phyloP scores from a whole-genome alignment of 64 coral and sea anemone species.

The Catalaphyllia jardinei region DNA sequence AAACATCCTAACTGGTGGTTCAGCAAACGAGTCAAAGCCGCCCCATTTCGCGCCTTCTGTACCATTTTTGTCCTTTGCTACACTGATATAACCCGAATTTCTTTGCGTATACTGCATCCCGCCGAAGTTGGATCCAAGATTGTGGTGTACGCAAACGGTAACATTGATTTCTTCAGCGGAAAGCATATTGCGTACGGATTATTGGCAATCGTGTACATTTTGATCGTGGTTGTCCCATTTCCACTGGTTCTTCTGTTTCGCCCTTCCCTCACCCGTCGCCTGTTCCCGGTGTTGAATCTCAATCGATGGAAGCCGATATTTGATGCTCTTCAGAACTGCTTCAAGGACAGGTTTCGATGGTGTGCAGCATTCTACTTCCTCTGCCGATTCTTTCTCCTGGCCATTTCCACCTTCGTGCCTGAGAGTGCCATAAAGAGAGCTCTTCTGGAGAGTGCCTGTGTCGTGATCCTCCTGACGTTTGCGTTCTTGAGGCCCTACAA shows the following conservation, averaged over 20 bases:
- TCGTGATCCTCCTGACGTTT: conserved; percentile 18
- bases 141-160: conserved; percentile 76
- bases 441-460: conserved; percentile 48
- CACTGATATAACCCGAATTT: conserved; percentile 81
- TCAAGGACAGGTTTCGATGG: conserved; percentile 90
- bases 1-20: conserved; percentile 63
- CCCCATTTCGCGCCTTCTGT: conserved; percentile 78
- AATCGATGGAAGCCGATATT: conserved; percentile 88
- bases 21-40: conserved; percentile 35
- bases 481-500: conserved; percentile 44
- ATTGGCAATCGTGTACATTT: conserved; percentile 66
- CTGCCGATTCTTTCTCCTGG: conserved; percentile 58
- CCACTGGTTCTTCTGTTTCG: conserved; percentile 80
- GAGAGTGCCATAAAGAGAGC: conserved; percentile 47
- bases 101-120: conserved; percentile 74
- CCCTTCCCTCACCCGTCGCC: conserved; percentile 63
- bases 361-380: conserved; percentile 93
- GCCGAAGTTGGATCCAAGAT: conserved; percentile 49
- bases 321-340: conserved; percentile 87
- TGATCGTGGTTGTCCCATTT: conserved; percentile 69
- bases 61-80: conserved; percentile 91
- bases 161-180: conserved; percentile 70
- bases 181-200: conserved; percentile 73
- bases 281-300: conserved; percentile 67
- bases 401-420: conserved; percentile 12